These are phyloP conservation scores for Ylistrum balloti DNA, from an alignment of 1,140 invertebrate genomes.

Conservation along the genomic window DNA sequence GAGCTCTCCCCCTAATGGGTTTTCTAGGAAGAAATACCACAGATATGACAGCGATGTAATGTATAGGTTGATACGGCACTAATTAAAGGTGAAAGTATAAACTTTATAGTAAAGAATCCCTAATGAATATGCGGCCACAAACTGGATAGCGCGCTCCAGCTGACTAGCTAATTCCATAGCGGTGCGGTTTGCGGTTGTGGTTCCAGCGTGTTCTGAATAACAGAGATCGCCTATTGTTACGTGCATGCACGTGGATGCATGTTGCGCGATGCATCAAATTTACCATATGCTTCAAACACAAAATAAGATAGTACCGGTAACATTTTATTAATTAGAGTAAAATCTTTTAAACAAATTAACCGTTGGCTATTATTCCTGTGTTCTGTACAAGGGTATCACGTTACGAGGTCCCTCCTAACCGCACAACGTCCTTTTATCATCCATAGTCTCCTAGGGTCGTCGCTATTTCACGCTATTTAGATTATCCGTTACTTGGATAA, in stretches of 20 bases:
- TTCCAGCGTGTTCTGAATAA: background rate
- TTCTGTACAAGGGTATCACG: background rate
- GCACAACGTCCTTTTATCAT: background rate
- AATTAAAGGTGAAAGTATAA: slow-evolving; percentile 40
- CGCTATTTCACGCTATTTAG: background rate
- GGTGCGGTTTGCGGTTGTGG: background rate
- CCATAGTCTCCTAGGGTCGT: background rate
- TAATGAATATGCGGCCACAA: background rate
- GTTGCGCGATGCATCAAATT: background rate
- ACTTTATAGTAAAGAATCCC: slow-evolving; percentile 27
- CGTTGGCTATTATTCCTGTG: background rate
- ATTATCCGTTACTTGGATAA: background rate
- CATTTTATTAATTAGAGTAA: slow-evolving; percentile 9
- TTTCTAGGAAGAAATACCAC: slow-evolving; percentile 38
- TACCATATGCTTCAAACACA: background rate
- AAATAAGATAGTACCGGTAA: slow-evolving; percentile 17
- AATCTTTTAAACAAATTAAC: slow-evolving; percentile 5
- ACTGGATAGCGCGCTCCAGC: background rate
- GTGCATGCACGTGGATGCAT: slow-evolving; percentile 18
- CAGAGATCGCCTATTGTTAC: background rate
- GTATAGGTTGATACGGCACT: background rate
- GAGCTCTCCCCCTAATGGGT: slow-evolving; percentile 14
- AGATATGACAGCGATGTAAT: slow-evolving; percentile 15
- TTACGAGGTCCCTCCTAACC: background rate
- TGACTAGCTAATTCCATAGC: background rate